phyloP scores from a whole-genome alignment of 2,888 invertebrate genomes.

The Lagria hirta region DNA sequence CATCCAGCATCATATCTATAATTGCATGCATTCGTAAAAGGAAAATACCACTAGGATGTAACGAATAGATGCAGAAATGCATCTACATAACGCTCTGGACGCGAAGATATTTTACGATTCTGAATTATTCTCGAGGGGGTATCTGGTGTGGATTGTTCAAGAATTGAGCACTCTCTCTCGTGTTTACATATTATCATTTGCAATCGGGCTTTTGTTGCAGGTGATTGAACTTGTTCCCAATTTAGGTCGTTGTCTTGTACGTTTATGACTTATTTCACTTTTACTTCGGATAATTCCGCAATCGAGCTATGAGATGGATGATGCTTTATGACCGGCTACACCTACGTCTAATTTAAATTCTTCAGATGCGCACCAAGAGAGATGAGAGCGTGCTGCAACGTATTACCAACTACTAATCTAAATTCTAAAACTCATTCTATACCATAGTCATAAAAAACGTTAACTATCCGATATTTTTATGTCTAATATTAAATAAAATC shows the following conservation, averaged over 20 bases:
- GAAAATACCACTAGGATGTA: slow-evolving; percentile 41
- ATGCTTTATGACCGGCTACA: slow-evolving; percentile 9
- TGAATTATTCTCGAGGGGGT: slow-evolving; percentile 16
- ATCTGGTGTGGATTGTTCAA: slow-evolving; percentile 15
- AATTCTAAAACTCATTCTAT: slow-evolving; percentile 3
- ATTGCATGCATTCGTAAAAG: slow-evolving; percentile 43
- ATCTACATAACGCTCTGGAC: slow-evolving; percentile 36
- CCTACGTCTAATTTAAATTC: slow-evolving; percentile 16
- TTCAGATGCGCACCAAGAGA: no score
- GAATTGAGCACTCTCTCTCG: no score
- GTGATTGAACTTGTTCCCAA: slow-evolving; percentile 19
- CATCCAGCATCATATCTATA: slow-evolving; percentile 42
- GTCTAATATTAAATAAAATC: no score
- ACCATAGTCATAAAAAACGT: no score
- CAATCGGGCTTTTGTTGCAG: slow-evolving; percentile 10
- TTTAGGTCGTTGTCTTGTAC: slow-evolving; percentile 18
- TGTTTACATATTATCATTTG: slow-evolving; percentile 16
- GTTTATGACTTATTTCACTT: slow-evolving; percentile 23
- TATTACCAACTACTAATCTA: no score
- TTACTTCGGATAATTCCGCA: slow-evolving; percentile 14
- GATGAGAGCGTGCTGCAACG: no score
- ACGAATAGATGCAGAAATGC: slow-evolving; percentile 39
- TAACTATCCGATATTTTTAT: no score
- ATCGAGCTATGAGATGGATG: slow-evolving; percentile 8
- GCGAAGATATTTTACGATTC: slow-evolving; percentile 32